A percentile compares a stretch with the other conserved stretches of the same genome.
Evolutionary conservation across 2,888 invertebrate species (phyloP).

Genomic region (Drosophila mimetica): DNA sequence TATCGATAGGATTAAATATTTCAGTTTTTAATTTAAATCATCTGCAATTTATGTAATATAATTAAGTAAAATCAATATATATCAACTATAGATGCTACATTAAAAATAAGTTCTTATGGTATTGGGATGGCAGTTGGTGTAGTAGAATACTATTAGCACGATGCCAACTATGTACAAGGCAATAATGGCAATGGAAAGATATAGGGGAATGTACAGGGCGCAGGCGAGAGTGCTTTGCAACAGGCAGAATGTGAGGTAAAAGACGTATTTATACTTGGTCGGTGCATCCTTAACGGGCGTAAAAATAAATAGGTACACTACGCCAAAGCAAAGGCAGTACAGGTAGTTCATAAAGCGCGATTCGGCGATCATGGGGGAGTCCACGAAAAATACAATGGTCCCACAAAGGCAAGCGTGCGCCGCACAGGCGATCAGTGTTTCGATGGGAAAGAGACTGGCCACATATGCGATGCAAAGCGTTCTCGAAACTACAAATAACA

Average conservation of each 20-base stretch:
- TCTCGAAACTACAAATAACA: slow-evolving; percentile 51
- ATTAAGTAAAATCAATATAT: too few relatives aligned
- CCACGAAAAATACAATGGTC: slow-evolving; percentile 49
- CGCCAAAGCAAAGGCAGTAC: slow-evolving; percentile 61
- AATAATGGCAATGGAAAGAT: slow-evolving; percentile 33
- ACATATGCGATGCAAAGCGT: slow-evolving; percentile 57
- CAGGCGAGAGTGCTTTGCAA: slow-evolving; percentile 44
- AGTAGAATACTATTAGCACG: slow-evolving; percentile 51
- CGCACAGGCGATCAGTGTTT: slow-evolving; percentile 48
- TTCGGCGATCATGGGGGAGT: slow-evolving; percentile 50
- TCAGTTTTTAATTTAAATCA: too few relatives aligned
- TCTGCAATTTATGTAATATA: too few relatives aligned
- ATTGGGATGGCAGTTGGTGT: slow-evolving; percentile 58
- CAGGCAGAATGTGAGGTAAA: slow-evolving; percentile 54
- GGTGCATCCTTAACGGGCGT: slow-evolving; percentile 63
- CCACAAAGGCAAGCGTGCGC: slow-evolving; percentile 47
- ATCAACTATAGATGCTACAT: not conserved
- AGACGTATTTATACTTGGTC: slow-evolving; percentile 58
- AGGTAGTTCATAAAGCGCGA: slow-evolving; percentile 47
- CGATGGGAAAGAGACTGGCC: slow-evolving; percentile 55
- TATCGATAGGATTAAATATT: too few relatives aligned
- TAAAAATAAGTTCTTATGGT: slow-evolving; percentile 27
- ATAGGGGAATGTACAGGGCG: slow-evolving; percentile 42
- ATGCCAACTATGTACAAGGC: slow-evolving; percentile 53
- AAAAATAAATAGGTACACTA: slow-evolving; percentile 63